phyloP scores from a whole-genome alignment of 1,140 invertebrate genomes.

The Uloborus diversus region DNA sequence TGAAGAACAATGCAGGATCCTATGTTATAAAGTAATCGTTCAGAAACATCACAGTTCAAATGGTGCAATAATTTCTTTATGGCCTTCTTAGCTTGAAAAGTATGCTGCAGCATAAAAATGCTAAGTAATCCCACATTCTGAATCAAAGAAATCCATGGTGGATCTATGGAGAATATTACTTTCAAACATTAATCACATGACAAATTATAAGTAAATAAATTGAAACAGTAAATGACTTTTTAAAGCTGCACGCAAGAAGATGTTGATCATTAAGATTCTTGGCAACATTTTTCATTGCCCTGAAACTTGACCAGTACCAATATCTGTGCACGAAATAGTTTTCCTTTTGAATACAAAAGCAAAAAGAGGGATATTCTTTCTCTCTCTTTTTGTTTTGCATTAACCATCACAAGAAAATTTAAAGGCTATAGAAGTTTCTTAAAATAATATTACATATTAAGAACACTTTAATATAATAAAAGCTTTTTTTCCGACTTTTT shows the following conservation, averaged over 20 bases:
- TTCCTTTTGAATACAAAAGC: too few relatives aligned
- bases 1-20: conserved; percentile 17
- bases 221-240: too few relatives aligned
- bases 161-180: neutral
- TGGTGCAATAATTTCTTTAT: conserved; percentile 2
- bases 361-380: neutral
- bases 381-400: too few relatives aligned
- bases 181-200: neutral
- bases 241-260: too few relatives aligned
- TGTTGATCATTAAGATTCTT: too few relatives aligned
- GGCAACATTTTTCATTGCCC: too few relatives aligned
- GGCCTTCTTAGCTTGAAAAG: neutral
- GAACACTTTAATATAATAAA: too few relatives aligned
- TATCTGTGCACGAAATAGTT: neutral
- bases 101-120: conserved; percentile 25
- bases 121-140: neutral
- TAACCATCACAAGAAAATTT: too few relatives aligned
- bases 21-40: conserved; percentile 38
- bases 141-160: neutral
- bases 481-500: too few relatives aligned
- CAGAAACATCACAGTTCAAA: neutral
- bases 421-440: too few relatives aligned
- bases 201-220: neutral
- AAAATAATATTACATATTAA: too few relatives aligned
- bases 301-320: too few relatives aligned